phyloP scores from a whole-genome alignment of 1,140 invertebrate species.

The Bombyx mandarina region DNA sequence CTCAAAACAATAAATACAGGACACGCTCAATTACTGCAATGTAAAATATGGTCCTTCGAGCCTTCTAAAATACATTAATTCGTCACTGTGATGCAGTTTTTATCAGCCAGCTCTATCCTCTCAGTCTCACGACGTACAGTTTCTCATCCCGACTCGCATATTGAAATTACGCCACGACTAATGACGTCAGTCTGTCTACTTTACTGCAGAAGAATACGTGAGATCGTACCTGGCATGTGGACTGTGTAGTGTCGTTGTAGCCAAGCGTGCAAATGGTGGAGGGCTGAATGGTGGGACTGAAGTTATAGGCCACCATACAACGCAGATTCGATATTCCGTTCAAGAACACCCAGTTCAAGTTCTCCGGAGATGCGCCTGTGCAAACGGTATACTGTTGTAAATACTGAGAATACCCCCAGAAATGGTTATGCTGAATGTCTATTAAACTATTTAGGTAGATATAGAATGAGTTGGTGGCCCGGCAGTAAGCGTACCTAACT shows the following conservation, averaged over 20 bases:
- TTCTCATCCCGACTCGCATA: neutral
- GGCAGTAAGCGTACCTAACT: no score
- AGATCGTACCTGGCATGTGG: neutral
- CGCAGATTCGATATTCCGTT: constrained; percentile 22
- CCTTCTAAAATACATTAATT: neutral
- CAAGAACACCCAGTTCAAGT: constrained; percentile 53
- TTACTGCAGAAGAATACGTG: neutral
- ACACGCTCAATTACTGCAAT: no score
- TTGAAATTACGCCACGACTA: neutral
- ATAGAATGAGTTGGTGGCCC: no score
- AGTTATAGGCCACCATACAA: constrained; percentile 26
- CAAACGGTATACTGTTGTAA: no score
- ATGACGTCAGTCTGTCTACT: neutral
- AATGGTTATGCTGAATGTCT: no score
- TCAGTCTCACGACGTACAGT: neutral
- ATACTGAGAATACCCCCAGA: no score
- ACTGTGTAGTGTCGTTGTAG: neutral
- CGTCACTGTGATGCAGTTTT: neutral
- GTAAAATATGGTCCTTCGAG: no score
- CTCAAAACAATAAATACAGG: no score
- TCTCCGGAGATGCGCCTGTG: constrained; percentile 33
- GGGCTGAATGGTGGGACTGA: constrained; percentile 29
- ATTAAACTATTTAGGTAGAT: no score
- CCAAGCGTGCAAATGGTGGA: neutral
- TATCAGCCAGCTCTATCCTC: neutral